Evolutionary conservation across 1,140 invertebrate genomes (phyloP), one percentile per base, ranked within the genome.

Genomic region (Drosophila funebris): DNA sequence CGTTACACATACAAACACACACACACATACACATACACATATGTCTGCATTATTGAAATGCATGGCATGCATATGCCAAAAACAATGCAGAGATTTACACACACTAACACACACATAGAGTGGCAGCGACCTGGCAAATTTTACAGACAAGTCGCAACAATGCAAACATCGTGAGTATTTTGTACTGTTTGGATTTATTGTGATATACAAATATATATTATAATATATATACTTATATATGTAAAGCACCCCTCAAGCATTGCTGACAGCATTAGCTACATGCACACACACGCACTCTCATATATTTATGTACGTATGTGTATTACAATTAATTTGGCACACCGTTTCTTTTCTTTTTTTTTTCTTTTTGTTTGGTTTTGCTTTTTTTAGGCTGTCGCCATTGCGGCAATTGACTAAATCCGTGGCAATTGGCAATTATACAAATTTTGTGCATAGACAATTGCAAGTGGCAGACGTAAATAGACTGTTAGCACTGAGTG

Each of bases 361-460:
- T 68, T 44, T 62, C 18, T n/a, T 1, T 48, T 78, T 72, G 73
- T 76, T n/a, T n/a, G n/a, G n/a, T n/a, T n/a, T n/a, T n/a, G n/a
- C n/a, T n/a, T n/a, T 78, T 72, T 73, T 79, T 84, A 71, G 33
- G 39, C 20, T 54, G 71, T 56, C 43, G 54, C 64, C 58, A 77
- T 56, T 71, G 64, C 76, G 76, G 81, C 82, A 82, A 87, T 87
- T 75, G 83, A 79, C 68, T 76, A 87, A 83, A 87, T 88, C 78
- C 83, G 83, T 76, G 64, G 75, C 84, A 88, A 88, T 87, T 87
- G 83, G 75, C 83, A 87, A 87, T 88, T 88, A 87, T 71, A 83
- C 83, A 88, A 81, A 73, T 85, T 73, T 67, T 57, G 60, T 54
- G 70, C 68, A 82, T 66, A 82, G 76, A 83, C 78, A 87, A 87